Conservation (phyloP, 2,888 invertebrate species). For the Hypolimnas misippus region DNA sequence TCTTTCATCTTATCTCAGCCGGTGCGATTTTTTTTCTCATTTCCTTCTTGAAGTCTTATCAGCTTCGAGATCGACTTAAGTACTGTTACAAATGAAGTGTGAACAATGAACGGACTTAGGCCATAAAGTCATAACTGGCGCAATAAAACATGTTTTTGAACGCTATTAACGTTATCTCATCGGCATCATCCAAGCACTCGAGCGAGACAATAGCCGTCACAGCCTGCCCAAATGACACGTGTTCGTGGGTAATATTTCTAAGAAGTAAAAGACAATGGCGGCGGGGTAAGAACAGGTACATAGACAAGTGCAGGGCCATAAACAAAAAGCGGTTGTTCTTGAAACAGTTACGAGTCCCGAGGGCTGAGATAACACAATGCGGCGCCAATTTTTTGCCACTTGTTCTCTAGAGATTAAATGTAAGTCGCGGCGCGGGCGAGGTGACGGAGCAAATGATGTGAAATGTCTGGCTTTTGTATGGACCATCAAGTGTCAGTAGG, state of each 20-base stretch:
- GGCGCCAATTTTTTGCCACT: constrained; percentile 78
- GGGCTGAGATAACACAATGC: constrained; percentile 61
- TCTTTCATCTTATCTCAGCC: constrained; percentile 51
- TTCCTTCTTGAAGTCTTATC: constrained; percentile 43
- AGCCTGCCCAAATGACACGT: constrained; percentile 54
- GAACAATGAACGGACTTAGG: constrained; percentile 29
- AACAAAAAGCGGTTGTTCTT: constrained; percentile 57
- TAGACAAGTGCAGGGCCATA: constrained; percentile 58
- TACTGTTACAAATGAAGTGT: constrained; percentile 40
- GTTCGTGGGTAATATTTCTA: constrained; percentile 62
- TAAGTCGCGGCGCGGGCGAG: constrained; percentile 51
- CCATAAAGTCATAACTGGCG: constrained; percentile 42
- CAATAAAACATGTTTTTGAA: constrained; percentile 41
- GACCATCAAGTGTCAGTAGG: constrained; percentile 56
- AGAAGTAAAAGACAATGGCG: constrained; percentile 59
- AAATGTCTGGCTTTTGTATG: constrained; percentile 77
- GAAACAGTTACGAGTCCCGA: constrained; percentile 62
- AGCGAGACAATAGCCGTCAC: constrained; percentile 51
- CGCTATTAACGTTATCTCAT: constrained; percentile 42
- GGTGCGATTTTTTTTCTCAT: constrained; percentile 42
- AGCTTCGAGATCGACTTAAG: constrained; percentile 24
- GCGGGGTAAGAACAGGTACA: constrained; percentile 61
- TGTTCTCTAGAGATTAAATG: constrained; percentile 57
- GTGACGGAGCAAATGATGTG: constrained; percentile 78
- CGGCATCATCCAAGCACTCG: constrained; percentile 52